phyloP scores from a whole-genome alignment of 2,888 invertebrate genomes.

The Chesias legatella region DNA sequence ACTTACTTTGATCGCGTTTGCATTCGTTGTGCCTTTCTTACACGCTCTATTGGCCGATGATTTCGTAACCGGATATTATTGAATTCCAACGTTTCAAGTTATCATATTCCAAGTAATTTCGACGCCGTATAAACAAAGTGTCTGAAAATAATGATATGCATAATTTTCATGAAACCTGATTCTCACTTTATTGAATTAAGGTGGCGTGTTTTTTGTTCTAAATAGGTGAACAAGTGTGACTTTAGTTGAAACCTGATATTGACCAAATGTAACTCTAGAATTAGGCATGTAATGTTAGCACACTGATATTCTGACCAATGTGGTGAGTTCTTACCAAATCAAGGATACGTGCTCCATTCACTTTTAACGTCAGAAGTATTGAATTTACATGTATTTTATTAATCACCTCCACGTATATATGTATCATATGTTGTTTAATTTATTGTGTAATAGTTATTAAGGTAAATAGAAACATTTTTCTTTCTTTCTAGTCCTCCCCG shows the following conservation, averaged over 20 bases:
- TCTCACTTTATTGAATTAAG: too few species aligned
- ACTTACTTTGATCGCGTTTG: slow-evolving; percentile 23
- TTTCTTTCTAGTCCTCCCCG: too few species aligned
- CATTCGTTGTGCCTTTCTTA: slow-evolving; percentile 38
- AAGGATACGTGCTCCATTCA: slow-evolving; percentile 19
- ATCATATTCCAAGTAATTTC: slow-evolving; percentile 21
- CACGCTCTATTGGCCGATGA: slow-evolving; percentile 56
- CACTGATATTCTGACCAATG: slow-evolving; percentile 8
- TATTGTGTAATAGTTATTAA: too few species aligned
- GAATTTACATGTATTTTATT: slow-evolving; percentile 7
- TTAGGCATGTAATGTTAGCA: slow-evolving; percentile 8
- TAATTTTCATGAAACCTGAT: too few species aligned
- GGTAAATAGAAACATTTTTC: neutral
- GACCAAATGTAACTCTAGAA: neutral
- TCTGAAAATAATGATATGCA: too few species aligned
- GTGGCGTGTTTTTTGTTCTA: too few species aligned
- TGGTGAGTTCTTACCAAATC: slow-evolving; percentile 13
- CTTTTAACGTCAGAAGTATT: slow-evolving; percentile 16
- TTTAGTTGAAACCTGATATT: too few species aligned
- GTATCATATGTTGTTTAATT: too few species aligned
- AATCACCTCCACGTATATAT: too few species aligned
- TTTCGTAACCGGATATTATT: slow-evolving; percentile 60
- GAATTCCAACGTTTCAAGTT: slow-evolving; percentile 39
- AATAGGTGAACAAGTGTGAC: too few species aligned
- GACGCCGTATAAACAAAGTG: too few species aligned